Base-by-base conservation (phyloP, 2,888 invertebrate species). In the Adelognathus sp. region DNA sequence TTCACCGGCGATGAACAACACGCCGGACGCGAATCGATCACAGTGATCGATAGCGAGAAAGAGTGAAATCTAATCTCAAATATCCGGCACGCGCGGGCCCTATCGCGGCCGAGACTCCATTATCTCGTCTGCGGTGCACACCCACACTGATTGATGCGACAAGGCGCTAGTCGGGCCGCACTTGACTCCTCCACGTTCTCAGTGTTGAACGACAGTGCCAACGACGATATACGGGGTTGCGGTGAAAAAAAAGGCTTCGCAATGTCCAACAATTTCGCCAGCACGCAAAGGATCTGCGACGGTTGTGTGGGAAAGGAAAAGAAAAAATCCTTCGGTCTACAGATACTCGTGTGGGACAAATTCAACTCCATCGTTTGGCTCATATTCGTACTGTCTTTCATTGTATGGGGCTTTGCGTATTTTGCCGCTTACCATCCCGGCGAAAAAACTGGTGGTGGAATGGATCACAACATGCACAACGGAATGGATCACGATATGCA, bases 311-410 rank as follows among this genome's bases (percentile, higher is more conserved):
- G 14, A 56, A 46, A 60, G 1, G 60, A 46, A 21, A 18, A 33
- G 7, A 39, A 3, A 3, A 74, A 61, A 41, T 70, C 78, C 9
- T 78, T 78, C 24, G 21, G 52, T 29, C 52, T 60, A 64, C 67
- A 75, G 11, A 83, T 89, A 58, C 75, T 89, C 1, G 87, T 88
- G 3, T 90, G 90, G 90, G 83, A 89, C 39, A 85, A 63, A 80
- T 89, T 89, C 24, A 90, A 87, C 61, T 44, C 79, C 3, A 54
- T 71, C 29, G 71, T 82, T 1, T 82, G 86, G 11, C 16, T 82
- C 1, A 0, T 84, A 1, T 67, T 90, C 3, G 11, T 87, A 0
- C 2, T 76, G 0, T 81, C 86, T 2, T 88, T 90, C n/a, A 70
- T 81, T n/a, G 29, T 85, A 36, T 90, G 89, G 90, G 79, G 84